Conservation (phyloP, 1,140 invertebrate species). For the Aleiodes sp. region DNA sequence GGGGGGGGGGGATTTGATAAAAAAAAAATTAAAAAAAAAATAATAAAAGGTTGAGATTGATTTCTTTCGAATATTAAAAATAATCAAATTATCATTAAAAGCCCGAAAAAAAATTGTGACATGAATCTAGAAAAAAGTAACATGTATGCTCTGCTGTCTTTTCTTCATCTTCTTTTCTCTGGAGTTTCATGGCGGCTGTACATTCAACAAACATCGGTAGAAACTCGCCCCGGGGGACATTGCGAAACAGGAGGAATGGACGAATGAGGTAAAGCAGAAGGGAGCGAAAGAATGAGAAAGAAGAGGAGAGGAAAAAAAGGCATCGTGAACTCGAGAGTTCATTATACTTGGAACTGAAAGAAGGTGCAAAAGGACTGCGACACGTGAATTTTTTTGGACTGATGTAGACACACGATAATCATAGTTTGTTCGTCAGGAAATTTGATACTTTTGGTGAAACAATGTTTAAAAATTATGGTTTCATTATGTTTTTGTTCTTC, state of each 20-base stretch:
- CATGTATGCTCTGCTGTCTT: not conserved
- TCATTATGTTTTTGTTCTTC: too few relatives aligned
- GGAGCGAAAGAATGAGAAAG: conserved; percentile 36
- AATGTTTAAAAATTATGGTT: too few relatives aligned
- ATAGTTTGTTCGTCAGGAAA: not conserved
- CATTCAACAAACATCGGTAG: conserved; percentile 36
- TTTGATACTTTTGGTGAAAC: not conserved
- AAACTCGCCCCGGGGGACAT: conserved; percentile 47
- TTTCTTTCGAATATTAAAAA: not conserved
- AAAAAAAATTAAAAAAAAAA: not conserved
- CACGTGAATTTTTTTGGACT: conserved; percentile 23
- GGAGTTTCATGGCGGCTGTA: conserved; percentile 4
- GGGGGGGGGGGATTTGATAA: too few relatives aligned
- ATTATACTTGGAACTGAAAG: conserved; percentile 23
- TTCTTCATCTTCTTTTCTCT: conserved; percentile 4
- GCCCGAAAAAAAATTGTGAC: not conserved
- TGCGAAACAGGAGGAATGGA: conserved; percentile 44
- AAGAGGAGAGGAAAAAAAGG: conserved; percentile 31
- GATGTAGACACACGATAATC: conserved; percentile 21
- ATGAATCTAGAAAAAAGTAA: not conserved
- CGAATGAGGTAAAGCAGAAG: conserved; percentile 41
- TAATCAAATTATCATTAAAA: not conserved
- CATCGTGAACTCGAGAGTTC: conserved; percentile 27
- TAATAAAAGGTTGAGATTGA: not conserved
- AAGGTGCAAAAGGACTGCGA: conserved; percentile 14